Evolutionary conservation across 2,888 invertebrate genomes (phyloP).

Genomic region (Phlogophora meticulosa): DNA sequence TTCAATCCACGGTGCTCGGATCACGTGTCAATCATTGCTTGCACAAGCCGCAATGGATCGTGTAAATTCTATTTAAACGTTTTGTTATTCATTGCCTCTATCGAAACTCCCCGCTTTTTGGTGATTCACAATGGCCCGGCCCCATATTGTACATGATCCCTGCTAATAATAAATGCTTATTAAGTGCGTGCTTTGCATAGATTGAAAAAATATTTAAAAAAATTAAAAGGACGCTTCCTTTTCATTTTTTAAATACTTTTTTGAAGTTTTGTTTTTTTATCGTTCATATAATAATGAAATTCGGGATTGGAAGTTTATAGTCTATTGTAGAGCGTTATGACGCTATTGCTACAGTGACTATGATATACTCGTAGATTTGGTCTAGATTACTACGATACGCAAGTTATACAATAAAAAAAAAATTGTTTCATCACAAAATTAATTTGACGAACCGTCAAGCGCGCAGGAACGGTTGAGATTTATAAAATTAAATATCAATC

Average conservation of each 20-base stretch:
- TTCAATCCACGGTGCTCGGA: constrained; percentile 81
- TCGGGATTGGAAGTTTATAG: constrained; percentile 25
- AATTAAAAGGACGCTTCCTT: constrained; percentile 17
- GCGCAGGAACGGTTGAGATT: no score
- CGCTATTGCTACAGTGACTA: background rate
- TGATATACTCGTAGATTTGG: background rate
- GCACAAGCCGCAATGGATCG: constrained; percentile 82
- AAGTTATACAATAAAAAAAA: no score
- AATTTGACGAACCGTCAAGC: no score
- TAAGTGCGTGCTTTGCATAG: constrained; percentile 62
- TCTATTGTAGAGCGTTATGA: background rate
- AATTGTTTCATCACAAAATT: no score
- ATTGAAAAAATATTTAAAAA: constrained; percentile 42
- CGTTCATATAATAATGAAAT: constrained; percentile 26
- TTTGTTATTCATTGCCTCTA: constrained; percentile 89
- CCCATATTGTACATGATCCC: constrained; percentile 77
- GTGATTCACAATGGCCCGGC: constrained; percentile 76
- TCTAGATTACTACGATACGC: no score
- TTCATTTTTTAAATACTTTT: no score
- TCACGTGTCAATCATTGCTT: constrained; percentile 90
- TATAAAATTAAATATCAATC: no score
- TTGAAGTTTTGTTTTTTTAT: constrained; percentile 23
- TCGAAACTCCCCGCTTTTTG: constrained; percentile 80
- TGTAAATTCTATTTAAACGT: constrained; percentile 88
- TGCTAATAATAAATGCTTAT: constrained; percentile 74